A percentile compares a stretch with the other conserved stretches of the same genome.
phyloP scores from a whole-genome alignment of 2,888 invertebrate genomes.

The Frankliniella fusca region DNA sequence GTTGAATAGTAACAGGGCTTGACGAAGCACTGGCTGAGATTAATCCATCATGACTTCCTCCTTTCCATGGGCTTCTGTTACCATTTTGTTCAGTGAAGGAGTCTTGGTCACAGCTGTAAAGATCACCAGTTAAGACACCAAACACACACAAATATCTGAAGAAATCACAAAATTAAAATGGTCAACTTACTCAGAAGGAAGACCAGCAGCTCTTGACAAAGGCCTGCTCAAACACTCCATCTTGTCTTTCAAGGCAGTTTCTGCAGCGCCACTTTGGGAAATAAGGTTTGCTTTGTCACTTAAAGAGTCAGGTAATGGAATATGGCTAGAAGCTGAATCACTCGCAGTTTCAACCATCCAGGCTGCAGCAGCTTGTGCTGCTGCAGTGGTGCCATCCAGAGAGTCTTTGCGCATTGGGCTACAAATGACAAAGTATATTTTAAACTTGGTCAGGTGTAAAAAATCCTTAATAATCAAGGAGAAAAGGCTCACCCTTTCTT shows the following conservation, averaged over 20 bases:
- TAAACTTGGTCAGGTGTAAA: not conserved
- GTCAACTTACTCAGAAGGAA: not conserved
- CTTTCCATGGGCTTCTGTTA: not conserved
- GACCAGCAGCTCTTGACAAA: not conserved
- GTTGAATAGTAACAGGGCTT: not conserved
- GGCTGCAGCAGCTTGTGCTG: not conserved
- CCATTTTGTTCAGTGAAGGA: not conserved
- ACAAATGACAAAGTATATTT: not conserved
- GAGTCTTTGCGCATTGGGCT: slow-evolving; percentile 6
- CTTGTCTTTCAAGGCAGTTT: not conserved
- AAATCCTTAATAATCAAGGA: not conserved
- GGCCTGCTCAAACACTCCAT: not conserved
- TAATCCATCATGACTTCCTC: not conserved
- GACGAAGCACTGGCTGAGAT: not conserved
- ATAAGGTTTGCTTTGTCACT: not conserved
- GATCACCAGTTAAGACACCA: not conserved
- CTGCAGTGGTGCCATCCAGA: slow-evolving; percentile 1
- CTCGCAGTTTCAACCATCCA: slow-evolving; percentile 10
- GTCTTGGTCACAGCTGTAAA: not conserved
- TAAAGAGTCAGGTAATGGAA: not conserved
- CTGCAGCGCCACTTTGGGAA: not conserved
- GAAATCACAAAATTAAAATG: not conserved
- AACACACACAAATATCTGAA: not conserved
- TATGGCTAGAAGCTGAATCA: not conserved
- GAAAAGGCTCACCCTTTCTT: not conserved